These are phyloP conservation scores for Rissa tridactyla DNA, from an alignment of 2,113 vertebrate species.

Conservation along the genomic window DNA sequence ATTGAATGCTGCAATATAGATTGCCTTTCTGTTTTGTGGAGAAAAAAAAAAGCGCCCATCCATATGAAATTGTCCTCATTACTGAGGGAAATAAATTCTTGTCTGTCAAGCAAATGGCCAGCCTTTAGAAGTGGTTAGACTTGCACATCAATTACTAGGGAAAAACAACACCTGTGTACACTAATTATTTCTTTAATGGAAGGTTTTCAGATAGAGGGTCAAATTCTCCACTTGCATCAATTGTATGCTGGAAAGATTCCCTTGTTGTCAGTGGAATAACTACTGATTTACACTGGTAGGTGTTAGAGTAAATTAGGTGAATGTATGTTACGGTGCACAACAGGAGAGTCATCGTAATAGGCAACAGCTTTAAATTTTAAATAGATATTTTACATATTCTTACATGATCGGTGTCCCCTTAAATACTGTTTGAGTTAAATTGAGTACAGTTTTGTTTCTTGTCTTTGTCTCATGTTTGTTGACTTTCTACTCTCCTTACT, in stretches of 20 bases:
- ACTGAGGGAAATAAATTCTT: constrained; percentile 43
- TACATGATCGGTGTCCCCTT: constrained; percentile 40
- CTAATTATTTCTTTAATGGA: constrained; percentile 30
- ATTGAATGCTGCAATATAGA: neutral
- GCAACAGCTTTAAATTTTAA: neutral
- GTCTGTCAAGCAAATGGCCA: constrained; percentile 36
- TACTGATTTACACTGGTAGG: neutral
- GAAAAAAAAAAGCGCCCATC: neutral
- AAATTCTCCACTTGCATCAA: neutral
- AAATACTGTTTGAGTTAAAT: constrained; percentile 55
- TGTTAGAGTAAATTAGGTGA: neutral
- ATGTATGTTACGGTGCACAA: neutral
- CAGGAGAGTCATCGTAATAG: neutral
- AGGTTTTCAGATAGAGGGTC: neutral
- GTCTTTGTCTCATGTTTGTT: constrained; percentile 72
- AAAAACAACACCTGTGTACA: constrained; percentile 28
- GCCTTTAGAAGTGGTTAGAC: constrained; percentile 25
- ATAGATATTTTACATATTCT: constrained; percentile 12
- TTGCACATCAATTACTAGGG: constrained; percentile 5
- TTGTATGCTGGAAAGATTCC: neutral
- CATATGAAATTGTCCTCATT: constrained; percentile 39
- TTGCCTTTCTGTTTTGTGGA: neutral
- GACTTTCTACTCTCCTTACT: constrained; percentile 74
- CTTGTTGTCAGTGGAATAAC: neutral
- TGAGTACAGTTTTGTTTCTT: constrained; percentile 62